Base-by-base conservation (phyloP, 2,888 invertebrate genomes). In the Zelleria hepariella region DNA sequence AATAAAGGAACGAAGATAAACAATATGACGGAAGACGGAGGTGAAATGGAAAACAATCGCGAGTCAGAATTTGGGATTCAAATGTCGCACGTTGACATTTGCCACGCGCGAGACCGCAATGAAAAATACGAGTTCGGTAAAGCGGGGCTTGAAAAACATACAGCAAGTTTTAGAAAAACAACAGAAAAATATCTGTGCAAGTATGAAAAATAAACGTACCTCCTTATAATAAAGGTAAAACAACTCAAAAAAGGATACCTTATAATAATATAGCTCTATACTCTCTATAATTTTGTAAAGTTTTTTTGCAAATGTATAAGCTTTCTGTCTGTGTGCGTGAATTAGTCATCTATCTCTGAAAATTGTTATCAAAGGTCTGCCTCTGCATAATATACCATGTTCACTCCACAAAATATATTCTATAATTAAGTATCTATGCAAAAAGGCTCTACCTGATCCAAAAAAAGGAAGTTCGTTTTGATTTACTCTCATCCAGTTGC, bases 61-160 rank as follows among this genome's bases (percentile, higher is more conserved):
- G 76, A 75, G 66, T 78, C 76, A 69, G 77, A 78, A 89, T 89
- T 89, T 88, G 89, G 85, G 73, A 89, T 89, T 89, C 89, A 89
- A 89, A 89, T 89, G 81, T 75, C 82, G 86, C 68, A 70, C 78
- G 74, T 74, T 78, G 82, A 81, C 81, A 86, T 80, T 76, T 67
- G 67, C 75, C 53, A 59, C 58, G 23, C 58, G 32, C 55, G 25
- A 56, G 18, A 21, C 32, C 47, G 49, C 57, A 57, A 60, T 57
- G 59, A 58, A 61, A 61, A 59, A 62, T 51, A 59, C 25, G 49
- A 54, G 47, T 24, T 20, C 49, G 8, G 18, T 20, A 25, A 56
- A 42, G 8, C 26, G 20, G 58, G 58, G 53, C 42, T 58, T 15
- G 21, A 53, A 21, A 52, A 24, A 15, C 21, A 18, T 10, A 23